Evolutionary conservation across 2,888 invertebrate genomes (phyloP).

Genomic region (Malacosoma neustria): DNA sequence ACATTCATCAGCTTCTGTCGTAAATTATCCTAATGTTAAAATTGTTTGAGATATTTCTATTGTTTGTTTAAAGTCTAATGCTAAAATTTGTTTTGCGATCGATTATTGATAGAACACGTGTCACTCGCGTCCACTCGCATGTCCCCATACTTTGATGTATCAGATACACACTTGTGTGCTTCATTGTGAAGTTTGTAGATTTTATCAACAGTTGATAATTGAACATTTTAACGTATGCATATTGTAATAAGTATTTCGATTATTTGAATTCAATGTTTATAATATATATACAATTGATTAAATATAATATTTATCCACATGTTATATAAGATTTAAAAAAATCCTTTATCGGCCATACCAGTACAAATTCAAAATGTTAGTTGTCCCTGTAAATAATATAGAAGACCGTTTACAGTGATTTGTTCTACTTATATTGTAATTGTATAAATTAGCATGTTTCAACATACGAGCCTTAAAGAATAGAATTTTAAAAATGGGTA

Average conservation of each 20-base stretch:
- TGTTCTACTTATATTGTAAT: slow-evolving; percentile 63
- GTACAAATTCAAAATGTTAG: slow-evolving; percentile 52
- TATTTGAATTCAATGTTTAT: slow-evolving; percentile 29
- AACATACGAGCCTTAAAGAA: slow-evolving; percentile 71
- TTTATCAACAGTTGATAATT: slow-evolving; percentile 54
- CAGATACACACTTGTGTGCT: slow-evolving; percentile 25
- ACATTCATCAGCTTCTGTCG: too few species aligned
- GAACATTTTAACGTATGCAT: slow-evolving; percentile 32
- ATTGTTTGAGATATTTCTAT: too few species aligned
- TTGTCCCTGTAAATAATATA: slow-evolving; percentile 60
- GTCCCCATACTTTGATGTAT: too few species aligned
- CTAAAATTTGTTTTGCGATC: too few species aligned
- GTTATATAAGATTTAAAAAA: slow-evolving; percentile 41
- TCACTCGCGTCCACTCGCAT: slow-evolving; percentile 4
- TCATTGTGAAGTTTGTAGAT: slow-evolving; percentile 36
- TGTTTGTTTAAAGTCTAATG: too few species aligned
- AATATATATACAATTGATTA: slow-evolving; percentile 3
- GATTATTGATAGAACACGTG: too few species aligned
- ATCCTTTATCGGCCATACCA: slow-evolving; percentile 63
- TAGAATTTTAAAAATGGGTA: slow-evolving; percentile 68
- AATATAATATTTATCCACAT: slow-evolving; percentile 46
- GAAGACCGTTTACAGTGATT: slow-evolving; percentile 55
- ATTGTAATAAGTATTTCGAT: slow-evolving; percentile 28
- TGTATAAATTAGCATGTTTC: slow-evolving; percentile 62
- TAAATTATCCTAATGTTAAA: too few species aligned